phyloP scores from a whole-genome alignment of 2,113 vertebrate species.

The Cheirogaleus medius region DNA sequence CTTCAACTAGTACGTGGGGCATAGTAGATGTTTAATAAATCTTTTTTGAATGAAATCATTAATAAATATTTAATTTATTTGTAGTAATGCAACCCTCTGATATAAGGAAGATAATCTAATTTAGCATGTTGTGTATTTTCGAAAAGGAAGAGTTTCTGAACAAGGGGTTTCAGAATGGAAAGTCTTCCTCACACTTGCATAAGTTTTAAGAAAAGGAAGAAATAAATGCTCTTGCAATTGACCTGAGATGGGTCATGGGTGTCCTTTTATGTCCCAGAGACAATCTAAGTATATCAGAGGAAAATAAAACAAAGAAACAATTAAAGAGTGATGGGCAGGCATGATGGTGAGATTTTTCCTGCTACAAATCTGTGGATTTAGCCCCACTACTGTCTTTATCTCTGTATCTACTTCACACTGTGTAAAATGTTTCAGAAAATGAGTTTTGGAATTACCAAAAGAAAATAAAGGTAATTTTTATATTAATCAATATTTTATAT shows the following conservation, averaged over 20 bases:
- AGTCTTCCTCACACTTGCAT: background rate
- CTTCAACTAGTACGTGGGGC: background rate
- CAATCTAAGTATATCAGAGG: background rate
- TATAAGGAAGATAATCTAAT: background rate
- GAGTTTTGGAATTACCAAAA: background rate
- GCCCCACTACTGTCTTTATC: background rate
- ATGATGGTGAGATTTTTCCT: background rate
- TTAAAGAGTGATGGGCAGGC: background rate
- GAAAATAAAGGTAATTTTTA: background rate
- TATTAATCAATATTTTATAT: background rate
- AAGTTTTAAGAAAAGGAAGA: background rate
- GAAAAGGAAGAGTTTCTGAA: background rate
- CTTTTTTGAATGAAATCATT: background rate
- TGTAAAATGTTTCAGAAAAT: background rate
- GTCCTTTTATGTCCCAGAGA: background rate
- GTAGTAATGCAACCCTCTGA: background rate
- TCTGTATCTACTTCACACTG: background rate
- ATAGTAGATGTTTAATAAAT: background rate
- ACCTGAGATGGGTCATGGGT: background rate
- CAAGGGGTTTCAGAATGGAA: background rate
- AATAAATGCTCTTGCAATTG: background rate
- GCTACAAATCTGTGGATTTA: background rate
- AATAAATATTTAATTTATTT: background rate
- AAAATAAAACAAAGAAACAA: background rate
- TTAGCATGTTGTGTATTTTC: background rate